A percentile compares a stretch with the other conserved stretches of the same genome.
Evolutionary conservation across 2,888 invertebrate genomes (phyloP).

Genomic region (Mesorhabditis spiculigera): DNA sequence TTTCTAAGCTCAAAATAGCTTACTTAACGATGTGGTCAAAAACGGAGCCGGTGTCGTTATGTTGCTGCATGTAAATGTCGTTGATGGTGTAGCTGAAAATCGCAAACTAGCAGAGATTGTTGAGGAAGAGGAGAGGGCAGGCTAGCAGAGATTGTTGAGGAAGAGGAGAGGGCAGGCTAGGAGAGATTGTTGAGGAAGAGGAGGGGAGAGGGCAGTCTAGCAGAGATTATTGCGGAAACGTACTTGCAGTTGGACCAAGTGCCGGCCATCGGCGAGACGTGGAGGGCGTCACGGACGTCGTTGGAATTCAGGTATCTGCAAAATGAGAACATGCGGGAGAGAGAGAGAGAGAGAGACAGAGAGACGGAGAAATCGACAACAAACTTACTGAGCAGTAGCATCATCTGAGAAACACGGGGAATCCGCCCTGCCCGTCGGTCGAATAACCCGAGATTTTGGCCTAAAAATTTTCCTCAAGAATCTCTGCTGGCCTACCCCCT

Average conservation of each 20-base stretch:
- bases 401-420: slow-evolving; percentile 36
- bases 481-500: slow-evolving; percentile 21
- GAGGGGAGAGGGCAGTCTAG: too few species aligned
- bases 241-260: slow-evolving; percentile 30
- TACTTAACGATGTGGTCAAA: slow-evolving; percentile 38
- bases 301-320: slow-evolving; percentile 11
- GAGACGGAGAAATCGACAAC: slow-evolving; percentile 55
- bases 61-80: slow-evolving; percentile 40
- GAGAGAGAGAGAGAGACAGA: too few species aligned
- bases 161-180: too few species aligned
- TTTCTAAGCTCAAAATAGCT: not conserved
- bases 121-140: too few species aligned
- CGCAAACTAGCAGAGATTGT: too few species aligned
- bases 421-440: slow-evolving; percentile 37
- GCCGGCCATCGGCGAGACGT: slow-evolving; percentile 23
- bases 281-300: slow-evolving; percentile 30
- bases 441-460: slow-evolving; percentile 24
- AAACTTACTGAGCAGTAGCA: slow-evolving; percentile 28
- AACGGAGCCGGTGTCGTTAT: slow-evolving; percentile 45
- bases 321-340: not conserved
- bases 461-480: slow-evolving; percentile 10
- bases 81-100: slow-evolving; percentile 39
- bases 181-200: too few species aligned
- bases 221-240: too few species aligned
- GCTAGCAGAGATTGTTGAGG: too few species aligned